A percentile compares a stretch with the other conserved stretches of the same genome.
Evolutionary conservation across 2,888 invertebrate genomes (phyloP).

Genomic region (Drosophila seclusa): DNA sequence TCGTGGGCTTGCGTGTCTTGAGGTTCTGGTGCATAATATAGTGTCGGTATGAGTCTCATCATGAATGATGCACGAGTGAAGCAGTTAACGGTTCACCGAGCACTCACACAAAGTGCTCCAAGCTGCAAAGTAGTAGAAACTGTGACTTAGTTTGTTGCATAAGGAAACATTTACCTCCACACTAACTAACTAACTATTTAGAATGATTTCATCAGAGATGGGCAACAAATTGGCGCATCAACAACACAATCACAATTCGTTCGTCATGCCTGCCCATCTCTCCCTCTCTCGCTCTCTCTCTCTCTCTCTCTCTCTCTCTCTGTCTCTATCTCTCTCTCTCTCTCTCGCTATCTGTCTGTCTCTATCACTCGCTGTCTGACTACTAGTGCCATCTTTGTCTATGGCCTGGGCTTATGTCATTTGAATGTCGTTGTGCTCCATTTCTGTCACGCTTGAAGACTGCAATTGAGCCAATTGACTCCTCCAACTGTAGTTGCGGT

Average conservation of each 20-base stretch:
- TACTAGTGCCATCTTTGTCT: slow-evolving; percentile 1
- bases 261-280: slow-evolving; percentile 2
- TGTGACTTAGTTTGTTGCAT: slow-evolving; percentile 38
- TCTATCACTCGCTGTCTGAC: background rate
- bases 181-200: slow-evolving; percentile 53
- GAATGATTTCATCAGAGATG: slow-evolving; percentile 72
- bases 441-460: slow-evolving; percentile 81
- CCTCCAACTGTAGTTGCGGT: slow-evolving; percentile 74
- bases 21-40: slow-evolving; percentile 3
- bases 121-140: slow-evolving; percentile 20
- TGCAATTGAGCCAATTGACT: slow-evolving; percentile 81
- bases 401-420: slow-evolving; percentile 47
- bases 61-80: slow-evolving; percentile 56
- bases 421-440: slow-evolving; percentile 70
- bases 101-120: slow-evolving; percentile 24
- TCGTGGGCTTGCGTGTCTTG: slow-evolving; percentile 35
- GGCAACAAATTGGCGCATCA: slow-evolving; percentile 52
- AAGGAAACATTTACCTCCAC: slow-evolving; percentile 45
- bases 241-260: slow-evolving; percentile 57
- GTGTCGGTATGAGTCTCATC: slow-evolving; percentile 39
- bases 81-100: slow-evolving; percentile 56
- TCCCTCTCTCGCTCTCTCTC: too few relatives aligned
- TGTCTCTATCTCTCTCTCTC: background rate
- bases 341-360: background rate
- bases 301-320: background rate